Evolutionary conservation across 2,888 invertebrate species (phyloP), one percentile per base, ranked within the genome.

Genomic region (Tetragonula carbonaria): DNA sequence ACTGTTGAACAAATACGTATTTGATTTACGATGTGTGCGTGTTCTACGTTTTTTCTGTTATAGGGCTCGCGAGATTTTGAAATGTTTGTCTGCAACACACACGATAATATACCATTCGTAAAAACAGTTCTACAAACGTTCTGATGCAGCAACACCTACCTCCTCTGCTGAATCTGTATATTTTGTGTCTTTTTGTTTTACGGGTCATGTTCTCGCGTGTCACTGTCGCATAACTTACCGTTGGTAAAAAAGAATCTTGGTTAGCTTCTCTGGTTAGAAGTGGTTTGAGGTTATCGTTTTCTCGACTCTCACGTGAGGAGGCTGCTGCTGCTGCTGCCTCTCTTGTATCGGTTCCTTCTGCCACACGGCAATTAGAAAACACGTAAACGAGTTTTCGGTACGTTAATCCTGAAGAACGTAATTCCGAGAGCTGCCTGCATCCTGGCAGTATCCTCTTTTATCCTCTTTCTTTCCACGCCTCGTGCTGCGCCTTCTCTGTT

Each of bases 301-400:
- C 80, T 75, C 74, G 85, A 80, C 82, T 82, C 80, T 86, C 86
- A 76, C 77, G 82, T 51, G 62, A 65, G 53, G 23, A 23, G 51
- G 8, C 33, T 8, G 38, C 45, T 45, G 38, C 45, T 45, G 38
- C 38, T 38, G 38, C 45, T n/a, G 51, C 21, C 28, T 5, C 28
- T 5, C 57, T 14, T 59, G 68, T 62, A 76, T 84, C 85, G 80
- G 63, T 77, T 71, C 75, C 84, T 76, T 82, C 84, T 73, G 73
- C 50, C 70, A 53, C 62, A 53, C 62, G 45, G 85, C 85, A 90
- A 89, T 85, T 80, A 85, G 85, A 88, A 90, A 90, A 86, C 90
- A 85, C 88, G 88, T 90, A 89, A 89, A 89, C 89, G 90, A 85
- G 90, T 90, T 89, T 89, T 89, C 89, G 90, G 90, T 88, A 89